A percentile compares a stretch with the other conserved stretches of the same genome.
Conservation (phyloP, 2,888 invertebrate species). For the Cantharis rufa region DNA sequence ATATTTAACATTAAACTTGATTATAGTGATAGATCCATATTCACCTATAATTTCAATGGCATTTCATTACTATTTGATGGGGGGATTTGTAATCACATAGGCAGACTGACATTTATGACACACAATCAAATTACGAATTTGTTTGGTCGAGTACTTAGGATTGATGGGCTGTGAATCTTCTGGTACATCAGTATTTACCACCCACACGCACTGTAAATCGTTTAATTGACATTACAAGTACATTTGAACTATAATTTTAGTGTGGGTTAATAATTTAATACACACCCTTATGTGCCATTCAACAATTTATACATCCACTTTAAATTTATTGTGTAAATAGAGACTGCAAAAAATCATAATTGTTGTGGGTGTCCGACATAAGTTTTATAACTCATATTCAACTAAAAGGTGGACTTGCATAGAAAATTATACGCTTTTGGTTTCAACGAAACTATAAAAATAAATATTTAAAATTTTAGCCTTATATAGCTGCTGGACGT, state of each 20-base stretch:
- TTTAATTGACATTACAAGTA: neutral
- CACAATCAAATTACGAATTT: conserved; percentile 15
- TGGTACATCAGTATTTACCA: conserved; percentile 5
- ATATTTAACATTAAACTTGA: neutral
- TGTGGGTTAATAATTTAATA: conserved; percentile 8
- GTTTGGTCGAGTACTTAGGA: conserved; percentile 1
- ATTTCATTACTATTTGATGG: neutral
- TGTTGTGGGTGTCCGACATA: neutral
- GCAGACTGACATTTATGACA: conserved; percentile 12
- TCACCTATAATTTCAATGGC: neutral
- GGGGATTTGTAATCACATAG: conserved; percentile 5
- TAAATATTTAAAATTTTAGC: neutral
- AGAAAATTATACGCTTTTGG: too few relatives aligned
- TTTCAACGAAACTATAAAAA: too few relatives aligned
- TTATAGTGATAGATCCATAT: neutral
- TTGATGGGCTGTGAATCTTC: conserved; percentile 9
- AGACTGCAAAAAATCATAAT: neutral
- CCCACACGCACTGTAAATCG: conserved; percentile 2
- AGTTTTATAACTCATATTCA: neutral
- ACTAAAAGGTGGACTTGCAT: neutral
- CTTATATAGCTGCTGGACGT: neutral
- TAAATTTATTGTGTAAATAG: neutral
- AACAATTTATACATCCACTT: neutral
- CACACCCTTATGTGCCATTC: neutral
- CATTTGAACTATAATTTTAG: neutral